A percentile compares a stretch with the other conserved stretches of the same genome.
Conservation (phyloP, 2,888 invertebrate genomes). For the Ennomos quercinarius region DNA sequence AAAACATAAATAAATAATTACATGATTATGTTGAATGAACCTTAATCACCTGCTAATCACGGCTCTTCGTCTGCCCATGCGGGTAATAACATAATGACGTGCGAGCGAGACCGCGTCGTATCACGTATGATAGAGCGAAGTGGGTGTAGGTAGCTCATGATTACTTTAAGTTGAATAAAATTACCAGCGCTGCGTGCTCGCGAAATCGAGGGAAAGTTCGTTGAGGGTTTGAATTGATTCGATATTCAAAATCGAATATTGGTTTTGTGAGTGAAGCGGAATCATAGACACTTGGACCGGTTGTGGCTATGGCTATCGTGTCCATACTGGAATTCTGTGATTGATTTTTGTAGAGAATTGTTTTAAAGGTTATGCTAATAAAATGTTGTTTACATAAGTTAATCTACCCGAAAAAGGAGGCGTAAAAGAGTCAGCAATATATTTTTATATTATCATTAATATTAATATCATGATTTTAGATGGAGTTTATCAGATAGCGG, state of each 20-base stretch:
- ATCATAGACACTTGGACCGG: neutral
- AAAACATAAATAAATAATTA: conserved; percentile 84
- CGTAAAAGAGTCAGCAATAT: too few relatives aligned
- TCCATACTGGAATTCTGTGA: too few relatives aligned
- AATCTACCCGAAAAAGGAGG: too few relatives aligned
- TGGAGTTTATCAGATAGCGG: conserved; percentile 4
- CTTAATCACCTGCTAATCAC: conserved; percentile 83
- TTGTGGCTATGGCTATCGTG: too few relatives aligned
- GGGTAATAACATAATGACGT: conserved; percentile 79
- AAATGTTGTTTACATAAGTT: too few relatives aligned
- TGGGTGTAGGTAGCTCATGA: conserved; percentile 32
- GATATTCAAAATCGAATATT: conserved; percentile 27
- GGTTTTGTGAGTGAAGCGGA: conserved; percentile 2
- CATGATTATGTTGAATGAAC: conserved; percentile 82
- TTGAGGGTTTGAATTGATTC: conserved; percentile 26
- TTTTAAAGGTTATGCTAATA: too few relatives aligned
- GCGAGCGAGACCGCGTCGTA: conserved; percentile 53
- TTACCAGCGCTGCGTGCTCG: conserved; percentile 49
- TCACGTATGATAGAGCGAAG: conserved; percentile 47
- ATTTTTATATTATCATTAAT: too few relatives aligned
- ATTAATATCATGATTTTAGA: too few relatives aligned
- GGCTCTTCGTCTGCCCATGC: conserved; percentile 67
- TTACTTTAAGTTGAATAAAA: conserved; percentile 43
- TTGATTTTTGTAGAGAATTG: too few relatives aligned
- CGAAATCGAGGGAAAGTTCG: conserved; percentile 56